These are phyloP conservation scores for Molossus alvarezi DNA, from an alignment of 2,797 vertebrate genomes.

Conservation along the genomic window DNA sequence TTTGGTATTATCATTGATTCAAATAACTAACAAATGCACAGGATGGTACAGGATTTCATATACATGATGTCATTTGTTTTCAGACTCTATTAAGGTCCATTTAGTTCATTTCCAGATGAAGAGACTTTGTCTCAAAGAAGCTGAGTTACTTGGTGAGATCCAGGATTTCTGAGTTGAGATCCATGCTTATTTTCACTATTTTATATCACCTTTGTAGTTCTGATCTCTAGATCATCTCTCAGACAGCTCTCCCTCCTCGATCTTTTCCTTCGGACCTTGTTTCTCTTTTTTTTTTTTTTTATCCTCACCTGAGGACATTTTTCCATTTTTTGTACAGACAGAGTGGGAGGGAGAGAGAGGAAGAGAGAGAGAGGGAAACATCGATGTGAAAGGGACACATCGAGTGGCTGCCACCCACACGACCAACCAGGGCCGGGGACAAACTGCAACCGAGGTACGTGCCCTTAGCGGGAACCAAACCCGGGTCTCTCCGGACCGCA, in stretches of 20 bases:
- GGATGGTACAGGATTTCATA: neutral
- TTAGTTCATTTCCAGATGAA: slow-evolving; percentile 47
- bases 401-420: no score
- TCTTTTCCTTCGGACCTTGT: neutral
- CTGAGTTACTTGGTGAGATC: neutral
- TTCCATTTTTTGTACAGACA: no score
- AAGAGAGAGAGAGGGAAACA: no score
- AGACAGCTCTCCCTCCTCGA: neutral
- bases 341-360: no score
- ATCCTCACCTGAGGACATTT: no score
- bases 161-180: neutral
- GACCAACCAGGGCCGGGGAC: no score
- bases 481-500: no score
- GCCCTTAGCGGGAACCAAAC: no score
- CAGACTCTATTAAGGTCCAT: neutral
- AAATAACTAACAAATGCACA: slow-evolving; percentile 17
- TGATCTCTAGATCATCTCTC: neutral
- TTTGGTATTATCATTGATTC: neutral
- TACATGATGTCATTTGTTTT: neutral
- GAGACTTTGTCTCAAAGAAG: neutral
- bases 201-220: neutral
- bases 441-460: no score
- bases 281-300: no score
- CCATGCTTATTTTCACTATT: neutral
- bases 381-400: no score